Base-by-base conservation (phyloP, 2,888 invertebrate species). In the Epiblema foenella region DNA sequence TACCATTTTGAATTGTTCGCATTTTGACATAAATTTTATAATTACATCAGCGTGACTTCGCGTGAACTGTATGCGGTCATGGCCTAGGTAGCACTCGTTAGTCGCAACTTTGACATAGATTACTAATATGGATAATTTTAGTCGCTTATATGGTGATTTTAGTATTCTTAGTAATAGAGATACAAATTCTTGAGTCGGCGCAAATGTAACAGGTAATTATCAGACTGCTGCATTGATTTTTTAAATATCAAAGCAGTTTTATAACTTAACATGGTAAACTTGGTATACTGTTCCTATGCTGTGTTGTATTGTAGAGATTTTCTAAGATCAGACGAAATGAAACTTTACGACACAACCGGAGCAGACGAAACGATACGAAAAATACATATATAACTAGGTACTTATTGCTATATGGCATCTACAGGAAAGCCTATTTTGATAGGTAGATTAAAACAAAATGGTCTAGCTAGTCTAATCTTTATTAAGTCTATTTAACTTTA, bases 261-360 rank as follows among this genome's bases (percentile, higher is more conserved):
- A n/a, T n/a, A n/a, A n/a, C n/a, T n/a, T n/a, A n/a, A n/a, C n/a
- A n/a, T n/a, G n/a, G n/a, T n/a, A 8, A 5, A 57, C 3, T 37
- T 57, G 2, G 37, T n/a, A 10, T 57, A 33, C 56, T 56, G 54
- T 7, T 46, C 4, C 29, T 62, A 18, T 37, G 37, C 54, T 56
- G 66, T 39, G 39, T 67, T 12, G 17, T 67, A 49, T 62, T 20
- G 49, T 51, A 62, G 18, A 67, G 71, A 60, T 71, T 67, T 71
- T 66, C 66, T 18, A 54, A 71, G 66, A 71, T 71, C 66, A 67
- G 39, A 24, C 29, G 62, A 71, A 71, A 71, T 71, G 66, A 71
- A 60, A 71, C 70, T 71, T 71, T 71, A 71, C 63, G 59, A 63
- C 68, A 60, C 52, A 54, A 59, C 68, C 54, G 8, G 33, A 52